Base-by-base conservation (phyloP, 2,888 invertebrate species). In the Hofmannophila pseudospretella region DNA sequence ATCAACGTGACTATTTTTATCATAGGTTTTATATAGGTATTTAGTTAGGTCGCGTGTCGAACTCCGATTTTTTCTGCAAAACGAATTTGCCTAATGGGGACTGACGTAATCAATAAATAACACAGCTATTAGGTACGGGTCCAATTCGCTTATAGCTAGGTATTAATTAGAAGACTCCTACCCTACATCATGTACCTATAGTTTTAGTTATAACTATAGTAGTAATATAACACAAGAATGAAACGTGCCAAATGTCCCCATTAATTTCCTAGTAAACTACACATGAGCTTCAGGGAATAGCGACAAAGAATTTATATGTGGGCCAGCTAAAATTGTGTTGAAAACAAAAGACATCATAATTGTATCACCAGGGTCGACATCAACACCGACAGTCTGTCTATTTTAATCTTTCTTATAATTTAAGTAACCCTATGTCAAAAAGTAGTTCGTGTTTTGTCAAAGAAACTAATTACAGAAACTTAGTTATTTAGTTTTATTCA, bases 41-140 rank as follows among this genome's bases (percentile, higher is more conserved):
- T n/a, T n/a, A n/a, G n/a, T n/a, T n/a, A n/a, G n/a, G n/a, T 23
- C n/a, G 23, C 23, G 23, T 23, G 23, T 23, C n/a, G 2, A 23
- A n/a, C 23, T 8, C 23, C 23, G n/a, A 8, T 20, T 20, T 16
- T 23, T 28, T 52, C 60, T 58, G 61, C 67, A 49, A 69, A 72
- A 69, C 58, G 54, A 55, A 57, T 58, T 49, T 46, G 47, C 22
- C 51, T 41, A 49, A 44, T 45, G 36, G 28, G 45, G 30, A 65
- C 70, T 67, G 57, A 43, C 68, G 65, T 70, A 67, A 71, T 69
- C 71, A 62, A 71, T 74, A 70, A 52, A 61, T 57, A 61, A 57
- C 9, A 10, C 7, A 14, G 20, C 23, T 23, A 4, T n/a, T 23
- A 23, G 23, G 23, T 23, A 23, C n/a, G 23, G n/a, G n/a, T 4